Conservation (phyloP, 1,140 invertebrate species). For the Zaprionus africanus region DNA sequence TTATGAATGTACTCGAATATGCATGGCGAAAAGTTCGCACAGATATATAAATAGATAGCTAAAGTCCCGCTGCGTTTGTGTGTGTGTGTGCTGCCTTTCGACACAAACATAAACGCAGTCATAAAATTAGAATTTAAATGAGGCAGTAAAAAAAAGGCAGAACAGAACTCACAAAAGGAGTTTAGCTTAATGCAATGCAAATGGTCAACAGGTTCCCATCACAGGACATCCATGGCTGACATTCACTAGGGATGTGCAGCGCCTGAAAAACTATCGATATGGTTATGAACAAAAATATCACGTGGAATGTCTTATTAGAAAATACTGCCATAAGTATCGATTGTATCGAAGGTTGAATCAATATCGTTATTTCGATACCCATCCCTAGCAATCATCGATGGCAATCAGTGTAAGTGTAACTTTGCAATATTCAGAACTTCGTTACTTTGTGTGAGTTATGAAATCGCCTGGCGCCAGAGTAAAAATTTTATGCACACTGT, state of each 20-base stretch:
- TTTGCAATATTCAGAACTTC: slow-evolving; percentile 13
- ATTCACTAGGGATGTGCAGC: neutral
- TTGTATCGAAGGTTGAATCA: neutral
- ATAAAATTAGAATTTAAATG: slow-evolving; percentile 81
- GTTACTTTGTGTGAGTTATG: slow-evolving; percentile 76
- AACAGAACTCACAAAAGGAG: slow-evolving; percentile 22
- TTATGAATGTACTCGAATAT: slow-evolving; percentile 60
- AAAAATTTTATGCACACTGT: slow-evolving; percentile 71
- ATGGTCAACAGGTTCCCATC: slow-evolving; percentile 79
- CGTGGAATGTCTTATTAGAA: neutral
- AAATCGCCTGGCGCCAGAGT: slow-evolving; percentile 72
- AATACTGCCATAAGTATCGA: neutral
- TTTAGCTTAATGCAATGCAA: slow-evolving; percentile 73
- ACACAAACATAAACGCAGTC: slow-evolving; percentile 73
- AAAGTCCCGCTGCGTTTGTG: slow-evolving; percentile 25
- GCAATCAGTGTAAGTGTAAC: slow-evolving; percentile 76
- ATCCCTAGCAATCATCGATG: slow-evolving; percentile 46
- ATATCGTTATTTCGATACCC: neutral
- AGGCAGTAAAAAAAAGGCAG: slow-evolving; percentile 66
- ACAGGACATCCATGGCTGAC: neutral
- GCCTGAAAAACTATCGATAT: neutral
- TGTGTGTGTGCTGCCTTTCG: slow-evolving; percentile 55
- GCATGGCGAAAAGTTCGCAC: slow-evolving; percentile 43
- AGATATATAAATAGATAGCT: slow-evolving; percentile 61
- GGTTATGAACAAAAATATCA: neutral